These are phyloP conservation scores for Porites cylindrica DNA, from an alignment of 92 coral and sea anemone genomes.

Conservation along the genomic window DNA sequence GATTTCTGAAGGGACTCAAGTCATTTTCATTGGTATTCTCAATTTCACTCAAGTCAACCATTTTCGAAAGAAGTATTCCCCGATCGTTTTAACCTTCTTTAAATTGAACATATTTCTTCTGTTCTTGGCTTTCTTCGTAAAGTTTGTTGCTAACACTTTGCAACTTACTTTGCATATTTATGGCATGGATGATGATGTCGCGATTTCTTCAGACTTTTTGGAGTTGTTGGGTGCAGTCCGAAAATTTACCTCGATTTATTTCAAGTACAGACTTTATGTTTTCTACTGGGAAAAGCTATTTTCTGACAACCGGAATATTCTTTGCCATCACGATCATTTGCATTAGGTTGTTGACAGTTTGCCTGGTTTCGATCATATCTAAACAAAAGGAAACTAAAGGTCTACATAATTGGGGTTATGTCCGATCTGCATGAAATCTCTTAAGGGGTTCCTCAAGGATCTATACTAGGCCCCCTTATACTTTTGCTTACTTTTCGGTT, in stretches of 20 bases:
- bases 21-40: constrained; percentile 36
- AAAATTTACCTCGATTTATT: constrained; percentile 34
- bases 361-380: neutral
- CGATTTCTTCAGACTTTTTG: constrained; percentile 28
- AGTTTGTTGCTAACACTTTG: constrained; percentile 40
- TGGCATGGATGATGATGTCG: constrained; percentile 38
- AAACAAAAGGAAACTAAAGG: too few relatives aligned
- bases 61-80: neutral
- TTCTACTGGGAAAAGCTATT: constrained; percentile 67
- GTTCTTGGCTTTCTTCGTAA: constrained; percentile 16
- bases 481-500: neutral
- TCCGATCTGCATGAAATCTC: too few relatives aligned
- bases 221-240: constrained; percentile 35
- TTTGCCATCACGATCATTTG: constrained; percentile 46
- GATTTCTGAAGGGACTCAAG: constrained; percentile 1
- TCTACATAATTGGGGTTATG: too few relatives aligned
- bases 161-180: constrained; percentile 62
- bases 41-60: constrained; percentile 54
- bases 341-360: neutral
- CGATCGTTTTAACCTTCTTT: constrained; percentile 24
- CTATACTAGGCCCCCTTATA: neutral
- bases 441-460: too few relatives aligned
- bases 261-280: constrained; percentile 38
- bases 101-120: constrained; percentile 38
- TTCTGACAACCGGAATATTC: constrained; percentile 61